Percentiles rank a stretch among this genome's conserved stretches.
These are phyloP conservation scores for Buceros bicornis DNA, from an alignment of 2,797 vertebrate species.

Conservation along the genomic window DNA sequence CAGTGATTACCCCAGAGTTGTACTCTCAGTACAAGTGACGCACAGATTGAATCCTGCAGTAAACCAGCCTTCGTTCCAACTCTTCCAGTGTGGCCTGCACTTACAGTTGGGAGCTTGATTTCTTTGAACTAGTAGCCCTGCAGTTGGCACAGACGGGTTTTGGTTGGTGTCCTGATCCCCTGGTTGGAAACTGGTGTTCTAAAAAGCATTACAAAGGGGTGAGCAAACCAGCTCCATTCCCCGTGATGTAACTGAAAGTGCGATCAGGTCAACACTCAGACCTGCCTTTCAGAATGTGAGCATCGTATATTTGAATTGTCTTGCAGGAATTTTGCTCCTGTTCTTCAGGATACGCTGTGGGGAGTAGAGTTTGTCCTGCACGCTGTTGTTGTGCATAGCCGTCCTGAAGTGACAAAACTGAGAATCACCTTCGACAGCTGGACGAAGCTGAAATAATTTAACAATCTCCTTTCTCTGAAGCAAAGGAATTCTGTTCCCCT, in stretches of 20 bases:
- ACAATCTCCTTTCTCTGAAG: not conserved
- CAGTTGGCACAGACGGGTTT: accelerated
- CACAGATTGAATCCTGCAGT: not conserved
- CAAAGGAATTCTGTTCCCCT: not conserved
- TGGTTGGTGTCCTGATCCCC: not conserved
- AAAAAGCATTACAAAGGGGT: not conserved
- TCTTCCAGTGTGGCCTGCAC: not conserved
- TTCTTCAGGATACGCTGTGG: not conserved
- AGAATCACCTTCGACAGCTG: not conserved
- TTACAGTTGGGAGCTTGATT: not conserved
- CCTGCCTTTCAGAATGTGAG: not conserved
- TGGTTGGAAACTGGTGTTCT: not conserved
- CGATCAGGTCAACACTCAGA: accelerated
- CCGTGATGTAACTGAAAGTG: not conserved
- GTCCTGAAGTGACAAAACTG: not conserved
- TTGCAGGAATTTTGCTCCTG: not conserved
- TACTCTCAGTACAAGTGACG: not conserved
- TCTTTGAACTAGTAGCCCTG: not conserved
- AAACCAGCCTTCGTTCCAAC: not conserved
- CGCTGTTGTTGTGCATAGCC: not conserved
- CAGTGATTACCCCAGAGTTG: not conserved
- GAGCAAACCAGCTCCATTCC: not conserved
- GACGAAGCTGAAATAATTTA: not conserved
- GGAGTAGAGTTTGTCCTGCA: not conserved
- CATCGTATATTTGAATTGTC: not conserved